Conservation (phyloP, 2,888 invertebrate genomes). For the Petrolisthes cinctipes region DNA sequence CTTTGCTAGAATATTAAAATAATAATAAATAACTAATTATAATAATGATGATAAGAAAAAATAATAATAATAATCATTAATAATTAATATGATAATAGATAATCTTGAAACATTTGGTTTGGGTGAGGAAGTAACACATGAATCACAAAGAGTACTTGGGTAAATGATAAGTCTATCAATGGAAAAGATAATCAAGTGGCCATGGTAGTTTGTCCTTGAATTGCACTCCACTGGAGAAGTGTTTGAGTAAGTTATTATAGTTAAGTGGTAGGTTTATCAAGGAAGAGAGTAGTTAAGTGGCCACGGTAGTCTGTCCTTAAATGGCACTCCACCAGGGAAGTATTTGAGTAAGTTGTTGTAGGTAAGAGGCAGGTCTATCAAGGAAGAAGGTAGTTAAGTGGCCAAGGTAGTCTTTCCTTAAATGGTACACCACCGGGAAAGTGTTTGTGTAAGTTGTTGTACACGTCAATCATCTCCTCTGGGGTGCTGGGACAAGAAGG, state of each 20-base stretch:
- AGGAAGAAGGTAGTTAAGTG: constrained; percentile 57
- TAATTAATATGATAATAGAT: too few species aligned
- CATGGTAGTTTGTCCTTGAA: constrained; percentile 59
- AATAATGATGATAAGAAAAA: too few species aligned
- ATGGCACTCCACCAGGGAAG: constrained; percentile 63
- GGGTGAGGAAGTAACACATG: too few species aligned
- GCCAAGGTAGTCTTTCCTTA: constrained; percentile 59
- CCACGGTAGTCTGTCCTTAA: constrained; percentile 57
- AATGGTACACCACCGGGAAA: constrained; percentile 63
- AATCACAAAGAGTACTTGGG: too few species aligned
- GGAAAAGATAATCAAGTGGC: constrained; percentile 56
- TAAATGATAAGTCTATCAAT: too few species aligned
- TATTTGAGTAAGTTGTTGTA: constrained; percentile 60
- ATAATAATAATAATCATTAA: too few species aligned
- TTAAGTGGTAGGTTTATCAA: not conserved
- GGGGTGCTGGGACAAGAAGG: constrained; percentile 50
- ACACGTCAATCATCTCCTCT: constrained; percentile 57
- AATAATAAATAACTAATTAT: too few species aligned
- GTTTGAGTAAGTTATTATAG: constrained; percentile 57
- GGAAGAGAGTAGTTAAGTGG: constrained; percentile 61
- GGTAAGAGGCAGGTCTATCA: constrained; percentile 8
- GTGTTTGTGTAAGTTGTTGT: constrained; percentile 59
- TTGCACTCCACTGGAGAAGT: constrained; percentile 62
- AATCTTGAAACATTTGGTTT: too few species aligned
- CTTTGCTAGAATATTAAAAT: too few species aligned